Conservation (phyloP, 2,888 invertebrate genomes). For the Erebia palarica region DNA sequence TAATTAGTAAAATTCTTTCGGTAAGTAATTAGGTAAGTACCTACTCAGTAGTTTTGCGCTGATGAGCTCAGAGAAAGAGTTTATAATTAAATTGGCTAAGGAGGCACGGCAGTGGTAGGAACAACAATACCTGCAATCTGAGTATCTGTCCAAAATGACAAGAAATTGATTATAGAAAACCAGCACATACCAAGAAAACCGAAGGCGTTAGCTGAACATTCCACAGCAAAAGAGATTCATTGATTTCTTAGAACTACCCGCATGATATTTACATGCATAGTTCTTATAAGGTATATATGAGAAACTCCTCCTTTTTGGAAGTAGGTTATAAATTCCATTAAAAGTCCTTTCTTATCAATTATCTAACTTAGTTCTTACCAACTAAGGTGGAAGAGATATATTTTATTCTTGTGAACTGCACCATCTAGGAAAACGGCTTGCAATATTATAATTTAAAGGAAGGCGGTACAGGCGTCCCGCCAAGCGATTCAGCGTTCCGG, state of each 20-base stretch:
- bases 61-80: no score
- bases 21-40: background rate
- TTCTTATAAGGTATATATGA: no score
- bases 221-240: background rate
- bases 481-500: no score
- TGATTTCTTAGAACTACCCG: background rate
- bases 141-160: background rate
- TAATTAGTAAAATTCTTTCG: background rate
- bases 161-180: background rate
- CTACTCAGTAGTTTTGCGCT: background rate
- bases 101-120: background rate
- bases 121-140: background rate
- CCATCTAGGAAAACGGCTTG: no score
- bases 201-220: background rate
- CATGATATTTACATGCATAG: background rate
- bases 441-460: background rate
- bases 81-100: background rate
- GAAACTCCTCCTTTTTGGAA: no score
- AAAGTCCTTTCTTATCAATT: no score
- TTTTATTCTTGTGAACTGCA: no score
- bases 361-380: no score
- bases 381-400: no score
- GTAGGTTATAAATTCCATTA: no score
- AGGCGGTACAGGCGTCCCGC: no score
- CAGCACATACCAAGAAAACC: background rate